phyloP scores from a whole-genome alignment of 2,888 invertebrate genomes.

The Halocaridina rubra region DNA sequence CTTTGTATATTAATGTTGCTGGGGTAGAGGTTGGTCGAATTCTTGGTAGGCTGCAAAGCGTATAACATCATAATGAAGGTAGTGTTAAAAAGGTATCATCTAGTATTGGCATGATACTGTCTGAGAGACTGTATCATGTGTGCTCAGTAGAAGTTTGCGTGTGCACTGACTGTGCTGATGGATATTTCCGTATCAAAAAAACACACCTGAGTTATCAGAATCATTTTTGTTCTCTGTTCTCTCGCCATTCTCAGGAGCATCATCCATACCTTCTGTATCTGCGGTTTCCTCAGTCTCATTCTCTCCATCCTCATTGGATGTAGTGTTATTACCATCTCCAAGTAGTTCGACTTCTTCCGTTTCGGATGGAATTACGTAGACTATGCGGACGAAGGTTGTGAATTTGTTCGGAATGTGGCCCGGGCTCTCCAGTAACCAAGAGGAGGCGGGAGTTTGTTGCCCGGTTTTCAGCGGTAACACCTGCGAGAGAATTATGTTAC shows the following conservation, averaged over 20 bases:
- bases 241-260: neutral
- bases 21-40: no score
- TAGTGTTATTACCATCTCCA: neutral
- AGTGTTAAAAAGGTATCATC: no score
- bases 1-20: no score
- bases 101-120: neutral
- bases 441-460: constrained; percentile 18
- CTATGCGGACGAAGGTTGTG: constrained; percentile 51
- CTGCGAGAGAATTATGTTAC: constrained; percentile 7
- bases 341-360: neutral
- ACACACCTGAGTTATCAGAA: neutral
- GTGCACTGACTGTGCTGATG: neutral
- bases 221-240: neutral
- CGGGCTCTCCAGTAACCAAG: constrained; percentile 52
- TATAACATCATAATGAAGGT: no score
- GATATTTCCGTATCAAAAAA: neutral
- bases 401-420: constrained; percentile 52
- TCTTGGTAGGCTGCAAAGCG: no score
- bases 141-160: no score
- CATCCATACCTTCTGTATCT: neutral
- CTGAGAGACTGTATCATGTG: no score
- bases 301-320: neutral
- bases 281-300: neutral
- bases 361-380: neutral
- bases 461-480: constrained; percentile 31